phyloP scores from a whole-genome alignment of 2,113 vertebrate species.

The Cricetomys ansorgei region DNA sequence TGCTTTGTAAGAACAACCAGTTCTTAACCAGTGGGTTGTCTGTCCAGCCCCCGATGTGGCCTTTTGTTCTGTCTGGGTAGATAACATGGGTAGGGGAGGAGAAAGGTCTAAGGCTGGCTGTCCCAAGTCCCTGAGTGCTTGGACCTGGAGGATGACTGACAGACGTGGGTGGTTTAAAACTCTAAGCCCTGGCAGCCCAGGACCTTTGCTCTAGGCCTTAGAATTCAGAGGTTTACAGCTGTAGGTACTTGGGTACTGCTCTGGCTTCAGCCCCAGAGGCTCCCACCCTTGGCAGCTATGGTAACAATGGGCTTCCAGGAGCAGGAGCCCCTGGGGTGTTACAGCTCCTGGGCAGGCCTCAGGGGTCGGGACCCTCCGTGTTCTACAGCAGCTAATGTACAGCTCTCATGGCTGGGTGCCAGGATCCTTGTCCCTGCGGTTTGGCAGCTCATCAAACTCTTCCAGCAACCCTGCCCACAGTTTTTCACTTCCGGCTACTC shows the following conservation, averaged over 20 bases:
- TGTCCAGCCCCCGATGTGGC: neutral
- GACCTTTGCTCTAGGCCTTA: neutral
- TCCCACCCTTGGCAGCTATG: neutral
- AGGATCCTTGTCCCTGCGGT: neutral
- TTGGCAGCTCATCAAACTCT: no score
- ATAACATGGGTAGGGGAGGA: neutral
- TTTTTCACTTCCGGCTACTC: neutral
- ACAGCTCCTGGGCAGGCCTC: neutral
- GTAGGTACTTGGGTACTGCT: neutral
- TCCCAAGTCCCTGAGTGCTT: neutral
- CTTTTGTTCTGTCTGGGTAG: neutral
- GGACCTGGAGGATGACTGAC: neutral
- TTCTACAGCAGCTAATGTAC: no score
- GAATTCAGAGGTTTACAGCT: neutral
- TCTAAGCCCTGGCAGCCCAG: neutral
- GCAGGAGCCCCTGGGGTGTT: no score
- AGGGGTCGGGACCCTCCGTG: neutral
- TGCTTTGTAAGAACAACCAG: neutral
- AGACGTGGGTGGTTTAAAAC: neutral
- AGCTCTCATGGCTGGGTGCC: neutral
- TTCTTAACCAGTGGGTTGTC: neutral
- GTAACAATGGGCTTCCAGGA: neutral
- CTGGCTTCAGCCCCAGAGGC: neutral
- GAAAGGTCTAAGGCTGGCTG: neutral
- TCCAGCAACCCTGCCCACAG: neutral